Conservation (phyloP, 2,797 vertebrate genomes). For the Neostethus bicornis region DNA sequence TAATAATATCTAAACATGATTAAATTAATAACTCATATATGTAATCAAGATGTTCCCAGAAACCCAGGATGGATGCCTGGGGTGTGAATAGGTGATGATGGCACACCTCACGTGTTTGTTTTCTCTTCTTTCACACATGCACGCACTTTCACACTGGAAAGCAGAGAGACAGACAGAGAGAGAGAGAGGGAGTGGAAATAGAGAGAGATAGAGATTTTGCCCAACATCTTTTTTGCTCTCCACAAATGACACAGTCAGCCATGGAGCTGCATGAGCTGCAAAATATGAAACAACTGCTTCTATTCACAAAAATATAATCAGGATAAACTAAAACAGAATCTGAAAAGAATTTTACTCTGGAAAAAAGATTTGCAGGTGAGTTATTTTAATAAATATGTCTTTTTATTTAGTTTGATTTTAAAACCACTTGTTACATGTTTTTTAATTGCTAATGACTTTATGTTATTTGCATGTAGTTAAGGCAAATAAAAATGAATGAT, state of each 20-base stretch:
- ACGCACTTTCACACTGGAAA: not conserved
- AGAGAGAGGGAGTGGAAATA: slow-evolving; percentile 24
- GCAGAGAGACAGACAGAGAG: slow-evolving; percentile 2
- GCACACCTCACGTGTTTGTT: slow-evolving; percentile 32
- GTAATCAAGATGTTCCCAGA: slow-evolving; percentile 34
- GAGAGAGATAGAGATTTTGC: slow-evolving; percentile 32
- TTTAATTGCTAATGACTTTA: not conserved
- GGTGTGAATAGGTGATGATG: slow-evolving; percentile 20
- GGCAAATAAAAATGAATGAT: rapidly evolving
- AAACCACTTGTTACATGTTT: not conserved
- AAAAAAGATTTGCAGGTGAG: slow-evolving; percentile 36
- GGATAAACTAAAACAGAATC: no score
- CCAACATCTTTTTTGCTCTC: slow-evolving; percentile 47
- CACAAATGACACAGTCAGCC: slow-evolving; percentile 32
- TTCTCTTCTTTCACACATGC: not conserved
- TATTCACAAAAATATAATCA: no score
- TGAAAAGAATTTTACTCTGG: not conserved
- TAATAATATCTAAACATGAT: slow-evolving; percentile 40
- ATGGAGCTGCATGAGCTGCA: slow-evolving; percentile 44
- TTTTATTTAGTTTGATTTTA: not conserved
- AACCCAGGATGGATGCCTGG: slow-evolving; percentile 20
- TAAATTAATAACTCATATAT: slow-evolving; percentile 32
- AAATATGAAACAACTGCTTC: slow-evolving; percentile 17
- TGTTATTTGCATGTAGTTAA: not conserved
- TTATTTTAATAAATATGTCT: slow-evolving; percentile 1